Evolutionary conservation across 2,888 invertebrate genomes (phyloP).

Genomic region (Chloromyia formosa): DNA sequence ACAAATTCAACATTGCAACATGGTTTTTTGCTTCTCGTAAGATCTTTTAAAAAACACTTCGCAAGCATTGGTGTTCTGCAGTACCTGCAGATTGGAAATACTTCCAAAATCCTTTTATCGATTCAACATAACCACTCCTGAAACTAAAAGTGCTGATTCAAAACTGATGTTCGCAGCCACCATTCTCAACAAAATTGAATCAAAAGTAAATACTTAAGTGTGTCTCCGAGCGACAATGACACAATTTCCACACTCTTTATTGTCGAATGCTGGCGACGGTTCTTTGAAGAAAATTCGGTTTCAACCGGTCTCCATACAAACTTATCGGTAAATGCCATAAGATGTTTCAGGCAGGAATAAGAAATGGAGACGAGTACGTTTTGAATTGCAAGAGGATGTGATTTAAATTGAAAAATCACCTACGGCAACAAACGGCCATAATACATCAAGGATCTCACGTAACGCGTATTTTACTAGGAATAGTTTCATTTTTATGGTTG

Average conservation of each 20-base stretch:
- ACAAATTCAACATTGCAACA: no score
- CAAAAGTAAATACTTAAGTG: constrained; percentile 5
- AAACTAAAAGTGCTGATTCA: not conserved
- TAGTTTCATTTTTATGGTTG: not conserved
- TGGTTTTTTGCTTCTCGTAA: no score
- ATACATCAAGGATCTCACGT: not conserved
- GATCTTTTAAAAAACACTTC: no score
- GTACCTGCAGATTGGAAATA: no score
- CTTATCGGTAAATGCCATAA: not conserved
- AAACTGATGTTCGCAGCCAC: not conserved
- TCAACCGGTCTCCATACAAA: not conserved
- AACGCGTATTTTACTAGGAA: constrained; percentile 4
- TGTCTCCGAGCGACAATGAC: constrained; percentile 1
- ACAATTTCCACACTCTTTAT: constrained; percentile 16
- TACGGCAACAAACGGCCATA: not conserved
- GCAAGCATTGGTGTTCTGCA: no score
- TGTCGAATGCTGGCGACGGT: not conserved
- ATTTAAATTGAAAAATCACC: constrained; percentile 22
- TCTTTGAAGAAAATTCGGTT: not conserved
- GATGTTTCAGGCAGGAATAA: not conserved
- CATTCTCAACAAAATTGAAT: not conserved
- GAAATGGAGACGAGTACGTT: not conserved
- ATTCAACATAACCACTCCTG: not conserved
- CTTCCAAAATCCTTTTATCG: no score
- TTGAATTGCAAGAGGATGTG: not conserved